These are phyloP conservation scores for Synergus gifuensis DNA, from an alignment of 2,888 invertebrate species.

Conservation along the genomic window DNA sequence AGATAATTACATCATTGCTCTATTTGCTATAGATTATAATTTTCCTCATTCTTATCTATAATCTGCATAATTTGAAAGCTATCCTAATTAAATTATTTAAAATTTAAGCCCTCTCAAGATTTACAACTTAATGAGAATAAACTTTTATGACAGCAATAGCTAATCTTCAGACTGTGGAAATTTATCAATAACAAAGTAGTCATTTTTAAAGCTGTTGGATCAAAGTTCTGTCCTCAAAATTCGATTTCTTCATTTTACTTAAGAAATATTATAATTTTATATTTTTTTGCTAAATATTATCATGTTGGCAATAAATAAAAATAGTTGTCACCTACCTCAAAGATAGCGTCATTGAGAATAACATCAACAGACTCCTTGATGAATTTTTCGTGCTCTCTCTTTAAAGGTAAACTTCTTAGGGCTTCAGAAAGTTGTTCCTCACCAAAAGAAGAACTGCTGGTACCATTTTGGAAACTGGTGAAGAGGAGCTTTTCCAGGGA, in stretches of 20 bases:
- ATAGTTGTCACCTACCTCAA: constrained; percentile 78
- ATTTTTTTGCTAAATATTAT: background rate
- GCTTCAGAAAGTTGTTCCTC: constrained; percentile 1
- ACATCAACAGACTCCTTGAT: constrained; percentile 85
- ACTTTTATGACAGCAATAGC: no score
- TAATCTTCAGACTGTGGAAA: no score
- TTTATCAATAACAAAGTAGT: no score
- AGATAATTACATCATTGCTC: background rate
- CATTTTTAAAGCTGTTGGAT: no score
- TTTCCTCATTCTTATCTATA: background rate
- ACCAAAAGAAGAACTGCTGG: background rate
- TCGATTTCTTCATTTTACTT: no score
- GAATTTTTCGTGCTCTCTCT: constrained; percentile 85
- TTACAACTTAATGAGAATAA: no score
- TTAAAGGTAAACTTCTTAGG: constrained; percentile 80
- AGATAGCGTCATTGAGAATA: constrained; percentile 87
- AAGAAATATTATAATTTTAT: no score
- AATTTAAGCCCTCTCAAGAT: no score
- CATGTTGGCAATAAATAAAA: no score
- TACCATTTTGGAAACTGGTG: background rate
- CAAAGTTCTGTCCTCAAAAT: no score
- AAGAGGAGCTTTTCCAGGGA: background rate
- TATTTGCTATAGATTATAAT: background rate
- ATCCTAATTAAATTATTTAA: no score
- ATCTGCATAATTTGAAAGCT: background rate